Evolutionary conservation across 2,113 vertebrate species (phyloP), one percentile per base, ranked within the genome.

Genomic region (Laticauda laticaudata): DNA sequence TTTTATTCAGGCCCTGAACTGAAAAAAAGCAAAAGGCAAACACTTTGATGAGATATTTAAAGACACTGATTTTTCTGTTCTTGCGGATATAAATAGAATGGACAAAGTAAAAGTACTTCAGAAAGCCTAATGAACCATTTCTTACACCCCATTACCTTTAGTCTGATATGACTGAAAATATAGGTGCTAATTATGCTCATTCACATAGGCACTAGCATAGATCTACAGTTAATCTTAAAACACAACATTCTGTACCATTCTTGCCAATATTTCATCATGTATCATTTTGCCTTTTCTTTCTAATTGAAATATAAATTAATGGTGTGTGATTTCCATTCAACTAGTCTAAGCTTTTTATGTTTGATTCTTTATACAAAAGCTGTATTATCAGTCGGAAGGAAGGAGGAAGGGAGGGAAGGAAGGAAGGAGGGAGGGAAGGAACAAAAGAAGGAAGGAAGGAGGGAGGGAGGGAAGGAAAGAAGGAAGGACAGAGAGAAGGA

Each of bases 101-200:
- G 97, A 97, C 98, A 98, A 96, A 98, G 97, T 98, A 97, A 98
- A 98, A 98, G 98, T 98, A 98, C 98, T 98, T 98, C 97, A 98
- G 97, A 97, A 96, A 97, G 96, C 96, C 98, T 98, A 98, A 98
- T 98, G 98, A 98, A 98, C 98, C 98, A 97, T 98, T 98, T 97
- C 98, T 97, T 97, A 98, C 98, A 98, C 97, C 97, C 98, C 98
- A 98, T 98, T 98, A 98, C 98, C 98, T 97, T 97, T 97, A 97
- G 98, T 98, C 98, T 98, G 98, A 97, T 98, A 98, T 98, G 98
- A 98, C 98, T 96, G 97, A 97, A 97, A 97, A 97, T 97, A 97
- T 86, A 88, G 97, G 95, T 96, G 95, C 98, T 98, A 98, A 98
- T 98, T 98, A 98, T 96, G 97, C 97, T 98, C 97, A 97, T 96